A percentile compares a stretch with the other conserved stretches of the same genome.
Evolutionary conservation across 2,113 vertebrate species (phyloP).

Genomic region (Boulengeromyrus knoepffleri): DNA sequence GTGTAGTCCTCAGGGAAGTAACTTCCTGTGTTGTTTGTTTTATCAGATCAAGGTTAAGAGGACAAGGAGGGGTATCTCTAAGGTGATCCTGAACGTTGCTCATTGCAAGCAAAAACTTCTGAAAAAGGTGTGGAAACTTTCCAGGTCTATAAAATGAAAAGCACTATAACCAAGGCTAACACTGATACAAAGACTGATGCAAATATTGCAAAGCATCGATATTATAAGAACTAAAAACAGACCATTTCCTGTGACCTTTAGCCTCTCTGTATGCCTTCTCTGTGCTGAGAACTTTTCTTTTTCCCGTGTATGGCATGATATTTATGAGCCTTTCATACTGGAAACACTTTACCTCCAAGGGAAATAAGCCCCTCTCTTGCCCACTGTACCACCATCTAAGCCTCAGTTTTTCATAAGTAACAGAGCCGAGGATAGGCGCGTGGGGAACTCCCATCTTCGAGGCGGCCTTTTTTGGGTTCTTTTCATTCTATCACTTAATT

Average conservation of each 20-base stretch:
- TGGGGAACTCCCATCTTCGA: background rate
- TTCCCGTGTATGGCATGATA: background rate
- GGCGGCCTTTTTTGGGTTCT: background rate
- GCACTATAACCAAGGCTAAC: background rate
- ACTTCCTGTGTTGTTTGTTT: conserved; percentile 9
- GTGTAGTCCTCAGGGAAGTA: background rate
- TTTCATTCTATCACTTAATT: background rate
- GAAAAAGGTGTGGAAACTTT: background rate
- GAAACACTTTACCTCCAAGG: background rate
- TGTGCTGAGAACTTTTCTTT: background rate
- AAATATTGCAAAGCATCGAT: background rate
- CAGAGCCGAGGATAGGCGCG: background rate
- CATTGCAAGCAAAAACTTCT: background rate
- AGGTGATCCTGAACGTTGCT: background rate
- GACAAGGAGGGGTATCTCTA: background rate
- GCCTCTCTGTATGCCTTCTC: background rate
- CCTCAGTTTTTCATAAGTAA: background rate
- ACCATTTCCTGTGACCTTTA: background rate
- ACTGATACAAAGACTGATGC: background rate
- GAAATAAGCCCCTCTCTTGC: background rate
- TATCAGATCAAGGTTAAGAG: background rate
- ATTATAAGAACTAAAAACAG: background rate
- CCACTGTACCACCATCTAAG: background rate
- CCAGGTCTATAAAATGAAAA: background rate
- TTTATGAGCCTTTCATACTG: background rate